Percentiles rank a stretch among this genome's conserved stretches.
These are phyloP conservation scores for Limnephilus lunatus DNA, from an alignment of 2,888 invertebrate species.

Conservation along the genomic window DNA sequence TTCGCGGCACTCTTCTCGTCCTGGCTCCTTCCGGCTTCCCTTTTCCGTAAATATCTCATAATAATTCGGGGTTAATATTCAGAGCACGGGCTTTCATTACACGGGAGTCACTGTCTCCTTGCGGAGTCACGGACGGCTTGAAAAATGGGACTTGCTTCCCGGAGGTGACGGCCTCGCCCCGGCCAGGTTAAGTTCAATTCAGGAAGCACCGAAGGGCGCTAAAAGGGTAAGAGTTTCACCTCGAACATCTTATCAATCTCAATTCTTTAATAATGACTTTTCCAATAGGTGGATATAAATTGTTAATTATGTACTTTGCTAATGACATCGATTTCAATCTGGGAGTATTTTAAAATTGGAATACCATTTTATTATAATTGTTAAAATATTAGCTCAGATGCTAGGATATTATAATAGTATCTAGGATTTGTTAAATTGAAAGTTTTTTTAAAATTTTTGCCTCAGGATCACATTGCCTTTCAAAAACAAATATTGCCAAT, in stretches of 20 bases:
- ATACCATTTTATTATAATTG: neutral
- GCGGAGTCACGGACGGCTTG: constrained; percentile 44
- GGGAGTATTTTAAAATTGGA: neutral
- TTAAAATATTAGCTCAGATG: neutral
- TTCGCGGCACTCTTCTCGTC: constrained; percentile 41
- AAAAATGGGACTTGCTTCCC: constrained; percentile 48
- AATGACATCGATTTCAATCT: neutral
- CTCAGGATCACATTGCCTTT: too few species aligned
- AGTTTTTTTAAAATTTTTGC: too few species aligned
- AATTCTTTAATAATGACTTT: neutral
- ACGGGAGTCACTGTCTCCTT: constrained; percentile 48
- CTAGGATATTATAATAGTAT: too few species aligned
- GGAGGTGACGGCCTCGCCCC: neutral
- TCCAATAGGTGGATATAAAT: neutral
- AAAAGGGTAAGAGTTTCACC: constrained; percentile 10
- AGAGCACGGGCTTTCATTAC: constrained; percentile 53
- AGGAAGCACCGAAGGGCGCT: neutral
- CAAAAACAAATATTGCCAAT: too few species aligned
- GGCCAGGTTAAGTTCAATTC: neutral
- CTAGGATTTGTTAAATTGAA: too few species aligned
- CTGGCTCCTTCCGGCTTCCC: constrained; percentile 33
- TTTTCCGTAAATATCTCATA: constrained; percentile 58
- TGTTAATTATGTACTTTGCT: neutral
- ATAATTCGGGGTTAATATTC: constrained; percentile 55
- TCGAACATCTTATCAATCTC: neutral